These are phyloP conservation scores for Apocrypta bakeri DNA, from an alignment of 1,140 invertebrate genomes.

Conservation along the genomic window DNA sequence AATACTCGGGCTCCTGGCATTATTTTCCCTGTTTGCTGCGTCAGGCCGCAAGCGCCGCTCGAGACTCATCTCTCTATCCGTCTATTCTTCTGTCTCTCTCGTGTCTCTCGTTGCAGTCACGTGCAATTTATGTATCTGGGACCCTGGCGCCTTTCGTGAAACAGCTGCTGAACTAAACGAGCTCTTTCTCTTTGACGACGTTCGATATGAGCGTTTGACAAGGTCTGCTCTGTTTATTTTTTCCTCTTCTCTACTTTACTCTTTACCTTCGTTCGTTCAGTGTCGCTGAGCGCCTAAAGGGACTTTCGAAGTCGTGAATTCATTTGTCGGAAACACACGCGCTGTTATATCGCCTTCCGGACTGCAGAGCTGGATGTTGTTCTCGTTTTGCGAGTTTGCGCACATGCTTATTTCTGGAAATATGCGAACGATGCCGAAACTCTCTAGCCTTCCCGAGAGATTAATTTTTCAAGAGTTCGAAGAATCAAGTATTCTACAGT, in stretches of 20 bases:
- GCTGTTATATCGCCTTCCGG: background rate
- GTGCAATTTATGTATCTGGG: conserved; percentile 24
- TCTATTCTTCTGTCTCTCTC: background rate
- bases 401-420: no score
- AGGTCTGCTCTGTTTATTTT: no score
- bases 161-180: conserved; percentile 21
- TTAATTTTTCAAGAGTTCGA: no score
- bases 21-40: conserved; percentile 28
- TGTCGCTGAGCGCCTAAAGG: background rate
- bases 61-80: conserved; percentile 22
- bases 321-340: background rate
- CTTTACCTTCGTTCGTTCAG: background rate
- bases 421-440: no score
- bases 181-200: conserved; percentile 1
- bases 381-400: background rate
- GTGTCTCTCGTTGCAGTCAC: background rate
- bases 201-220: background rate
- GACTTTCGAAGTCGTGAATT: background rate
- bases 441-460: no score
- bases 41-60: background rate
- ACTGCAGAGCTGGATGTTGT: no score
- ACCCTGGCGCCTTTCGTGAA: background rate
- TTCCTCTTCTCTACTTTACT: background rate
- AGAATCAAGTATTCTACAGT: no score
- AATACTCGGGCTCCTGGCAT: conserved; percentile 11